phyloP scores from a whole-genome alignment of 2,797 vertebrate species.

The Argya squamiceps region DNA sequence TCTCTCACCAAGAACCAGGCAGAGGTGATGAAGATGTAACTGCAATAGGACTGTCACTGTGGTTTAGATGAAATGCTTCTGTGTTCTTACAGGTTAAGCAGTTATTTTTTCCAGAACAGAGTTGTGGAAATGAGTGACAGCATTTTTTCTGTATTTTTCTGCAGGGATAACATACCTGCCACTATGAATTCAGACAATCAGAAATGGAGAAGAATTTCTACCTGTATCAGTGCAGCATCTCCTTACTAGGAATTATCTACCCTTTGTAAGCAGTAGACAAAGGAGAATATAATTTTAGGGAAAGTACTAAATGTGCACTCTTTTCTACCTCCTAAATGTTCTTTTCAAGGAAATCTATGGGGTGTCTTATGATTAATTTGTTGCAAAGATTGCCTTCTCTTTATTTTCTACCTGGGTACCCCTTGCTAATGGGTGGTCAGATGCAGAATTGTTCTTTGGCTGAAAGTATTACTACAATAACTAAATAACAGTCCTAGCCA shows the following conservation, averaged over 20 bases:
- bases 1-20: not conserved
- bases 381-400: not conserved
- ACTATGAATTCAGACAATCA: not conserved
- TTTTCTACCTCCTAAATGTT: not conserved
- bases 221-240: not conserved
- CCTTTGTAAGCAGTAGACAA: not conserved
- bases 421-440: not conserved
- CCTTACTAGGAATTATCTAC: not conserved
- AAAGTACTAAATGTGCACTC: not conserved
- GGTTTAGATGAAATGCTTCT: slow-evolving; percentile 22
- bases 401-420: not conserved
- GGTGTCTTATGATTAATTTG: not conserved
- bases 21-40: slow-evolving; percentile 3
- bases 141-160: slow-evolving; percentile 24
- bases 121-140: slow-evolving; percentile 22
- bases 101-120: slow-evolving; percentile 29
- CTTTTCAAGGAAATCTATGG: not conserved
- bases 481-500: not conserved
- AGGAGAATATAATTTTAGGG: not conserved
- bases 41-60: not conserved
- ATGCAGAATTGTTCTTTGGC: not conserved
- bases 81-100: slow-evolving; percentile 13
- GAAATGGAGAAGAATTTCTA: not conserved
- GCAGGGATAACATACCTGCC: not conserved
- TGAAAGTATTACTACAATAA: not conserved